Evolutionary conservation across 2,888 invertebrate genomes (phyloP).

Genomic region (Trachelus stipa): DNA sequence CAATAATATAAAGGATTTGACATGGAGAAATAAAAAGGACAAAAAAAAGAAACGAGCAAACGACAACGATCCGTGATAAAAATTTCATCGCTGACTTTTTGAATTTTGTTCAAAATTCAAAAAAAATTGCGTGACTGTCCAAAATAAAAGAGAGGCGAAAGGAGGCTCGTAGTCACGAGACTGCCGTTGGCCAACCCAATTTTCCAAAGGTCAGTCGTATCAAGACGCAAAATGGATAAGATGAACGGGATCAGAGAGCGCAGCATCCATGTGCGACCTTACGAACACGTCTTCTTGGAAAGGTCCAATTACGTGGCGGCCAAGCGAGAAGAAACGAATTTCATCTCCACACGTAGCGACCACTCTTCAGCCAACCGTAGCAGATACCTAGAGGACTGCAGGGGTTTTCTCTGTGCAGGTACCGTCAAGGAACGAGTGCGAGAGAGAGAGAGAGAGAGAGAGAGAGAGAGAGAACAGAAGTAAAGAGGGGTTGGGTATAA

Average conservation of each 20-base stretch:
- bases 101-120: not conserved
- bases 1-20: not conserved
- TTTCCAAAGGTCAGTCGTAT: not conserved
- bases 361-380: conserved; percentile 19
- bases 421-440: not conserved
- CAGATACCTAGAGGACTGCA: conserved; percentile 7
- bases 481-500: conserved; percentile 32
- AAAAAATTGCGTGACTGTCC: not conserved
- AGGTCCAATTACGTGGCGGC: conserved; percentile 19
- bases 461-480: conserved; percentile 16
- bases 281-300: conserved; percentile 3
- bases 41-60: not conserved
- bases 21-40: not conserved
- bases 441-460: conserved; percentile 8
- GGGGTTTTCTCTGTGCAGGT: not conserved
- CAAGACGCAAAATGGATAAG: not conserved
- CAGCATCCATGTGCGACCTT: conserved; percentile 4
- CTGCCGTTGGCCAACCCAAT: not conserved
- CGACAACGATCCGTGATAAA: not conserved
- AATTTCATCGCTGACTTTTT: not conserved
- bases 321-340: conserved; percentile 24
- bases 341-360: conserved; percentile 23
- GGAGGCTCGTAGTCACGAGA: not conserved
- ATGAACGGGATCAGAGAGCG: not conserved
- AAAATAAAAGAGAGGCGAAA: not conserved